Base-by-base conservation (phyloP, 2,888 invertebrate genomes). In the Pammene aurita region DNA sequence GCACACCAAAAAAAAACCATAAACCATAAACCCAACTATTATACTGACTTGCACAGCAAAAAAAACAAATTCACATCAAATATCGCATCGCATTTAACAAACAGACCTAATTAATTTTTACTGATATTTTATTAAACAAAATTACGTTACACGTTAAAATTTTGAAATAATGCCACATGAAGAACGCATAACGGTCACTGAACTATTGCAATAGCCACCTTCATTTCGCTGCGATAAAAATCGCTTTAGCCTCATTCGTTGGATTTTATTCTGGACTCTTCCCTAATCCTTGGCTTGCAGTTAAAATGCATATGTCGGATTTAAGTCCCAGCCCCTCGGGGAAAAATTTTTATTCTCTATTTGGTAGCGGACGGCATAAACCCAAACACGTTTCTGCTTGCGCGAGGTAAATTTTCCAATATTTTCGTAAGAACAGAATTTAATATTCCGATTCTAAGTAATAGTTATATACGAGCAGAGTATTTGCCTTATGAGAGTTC, bases 251-350 rank as follows among this genome's bases (percentile, higher is more conserved):
- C 58, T 73, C 72, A 68, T 67, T 65, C 71, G 74, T 57, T 38
- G 62, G 62, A 44, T 55, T 68, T 68, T 64, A 57, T 58, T 57
- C 63, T 52, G 48, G 54, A 42, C 77, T 78, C 78, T 77, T 78
- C 74, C 74, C 72, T 83, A 80, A 85, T 81, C 81, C 77, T 68
- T 41, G 73, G 74, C 74, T 78, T 77, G 73, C 74, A 83, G 81
- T 81, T 78, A 78, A 83, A 85, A 82, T 80, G 79, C 79, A 83
- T 78, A 79, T 80, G 84, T 80, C 72, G 75, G 78, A 77, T 79
- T 78, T 79, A 76, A 76, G 71, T 68, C 72, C 61, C 63, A 72
- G 72, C 26, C 71, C 71, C 76, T 73, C 72, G 71, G 64, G 73
- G 71, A 70, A 71, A 71, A 71, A 71, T 0, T 72, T 78, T 77